A percentile compares a stretch with the other conserved stretches of the same genome.
Evolutionary conservation across 2,797 vertebrate species (phyloP).

Genomic region (Urocyon cinereoargenteus): DNA sequence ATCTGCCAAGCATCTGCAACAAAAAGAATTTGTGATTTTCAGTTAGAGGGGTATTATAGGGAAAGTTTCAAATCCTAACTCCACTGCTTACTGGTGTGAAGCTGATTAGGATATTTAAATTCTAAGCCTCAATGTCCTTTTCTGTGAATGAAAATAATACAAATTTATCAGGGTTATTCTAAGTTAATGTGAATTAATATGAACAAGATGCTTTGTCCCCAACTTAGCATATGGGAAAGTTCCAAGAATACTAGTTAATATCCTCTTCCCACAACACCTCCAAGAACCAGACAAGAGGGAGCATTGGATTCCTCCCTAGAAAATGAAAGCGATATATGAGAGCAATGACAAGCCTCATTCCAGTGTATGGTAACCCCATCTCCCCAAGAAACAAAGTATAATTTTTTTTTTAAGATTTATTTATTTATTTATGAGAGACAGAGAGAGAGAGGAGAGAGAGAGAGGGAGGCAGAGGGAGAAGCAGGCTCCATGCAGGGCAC

Average conservation of each 20-base stretch:
- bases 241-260: background rate
- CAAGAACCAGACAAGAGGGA: background rate
- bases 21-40: background rate
- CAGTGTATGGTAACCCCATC: background rate
- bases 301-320: background rate
- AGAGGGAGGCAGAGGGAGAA: too few species aligned
- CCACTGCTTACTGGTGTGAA: background rate
- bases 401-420: too few species aligned
- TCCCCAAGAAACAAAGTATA: background rate
- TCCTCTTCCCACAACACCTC: background rate
- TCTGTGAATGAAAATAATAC: background rate
- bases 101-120: background rate
- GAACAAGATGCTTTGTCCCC: background rate
- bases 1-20: background rate
- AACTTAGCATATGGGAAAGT: background rate
- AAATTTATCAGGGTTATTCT: background rate
- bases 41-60: background rate
- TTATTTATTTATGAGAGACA: too few species aligned
- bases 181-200: background rate
- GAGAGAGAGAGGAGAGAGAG: too few species aligned
- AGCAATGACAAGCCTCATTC: background rate
- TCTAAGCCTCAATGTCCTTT: background rate
- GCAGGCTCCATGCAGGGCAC: too few species aligned
- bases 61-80: background rate
- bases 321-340: background rate